Percentiles rank a stretch among this genome's conserved stretches.
phyloP scores from a whole-genome alignment of 2,113 vertebrate species.

The Glaucidium brasilianum region DNA sequence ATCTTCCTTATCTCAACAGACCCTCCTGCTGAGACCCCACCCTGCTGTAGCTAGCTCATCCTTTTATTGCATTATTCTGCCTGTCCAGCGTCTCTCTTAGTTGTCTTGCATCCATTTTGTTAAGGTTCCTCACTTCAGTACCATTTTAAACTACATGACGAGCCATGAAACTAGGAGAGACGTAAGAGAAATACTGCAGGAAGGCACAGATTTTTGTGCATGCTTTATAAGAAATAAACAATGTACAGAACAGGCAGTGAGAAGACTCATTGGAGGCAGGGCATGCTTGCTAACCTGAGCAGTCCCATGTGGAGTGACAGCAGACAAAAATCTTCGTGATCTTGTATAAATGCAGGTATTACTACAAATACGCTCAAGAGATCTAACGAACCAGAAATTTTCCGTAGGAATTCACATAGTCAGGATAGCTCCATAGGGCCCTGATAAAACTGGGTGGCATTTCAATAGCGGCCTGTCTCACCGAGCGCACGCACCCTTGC shows the following conservation, averaged over 20 bases:
- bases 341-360: background rate
- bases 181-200: background rate
- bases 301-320: background rate
- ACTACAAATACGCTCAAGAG: background rate
- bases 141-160: background rate
- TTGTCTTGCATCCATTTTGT: too few species aligned
- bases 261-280: fast-evolving
- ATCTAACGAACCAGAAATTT: fast-evolving
- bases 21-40: too few species aligned
- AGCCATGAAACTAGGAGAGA: fast-evolving
- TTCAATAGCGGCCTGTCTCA: fast-evolving
- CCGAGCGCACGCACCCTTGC: too few species aligned
- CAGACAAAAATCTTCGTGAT: fast-evolving
- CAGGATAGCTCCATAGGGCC: fast-evolving
- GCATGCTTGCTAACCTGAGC: fast-evolving
- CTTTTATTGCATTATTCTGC: too few species aligned
- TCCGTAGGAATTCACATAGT: background rate
- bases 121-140: too few species aligned
- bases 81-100: too few species aligned
- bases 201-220: fast-evolving
- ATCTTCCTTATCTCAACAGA: too few species aligned
- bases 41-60: too few species aligned
- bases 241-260: fast-evolving
- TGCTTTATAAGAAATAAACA: fast-evolving
- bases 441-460: fast-evolving